Conservation (phyloP, 2,113 vertebrate genomes). For the Sander lucioperca region DNA sequence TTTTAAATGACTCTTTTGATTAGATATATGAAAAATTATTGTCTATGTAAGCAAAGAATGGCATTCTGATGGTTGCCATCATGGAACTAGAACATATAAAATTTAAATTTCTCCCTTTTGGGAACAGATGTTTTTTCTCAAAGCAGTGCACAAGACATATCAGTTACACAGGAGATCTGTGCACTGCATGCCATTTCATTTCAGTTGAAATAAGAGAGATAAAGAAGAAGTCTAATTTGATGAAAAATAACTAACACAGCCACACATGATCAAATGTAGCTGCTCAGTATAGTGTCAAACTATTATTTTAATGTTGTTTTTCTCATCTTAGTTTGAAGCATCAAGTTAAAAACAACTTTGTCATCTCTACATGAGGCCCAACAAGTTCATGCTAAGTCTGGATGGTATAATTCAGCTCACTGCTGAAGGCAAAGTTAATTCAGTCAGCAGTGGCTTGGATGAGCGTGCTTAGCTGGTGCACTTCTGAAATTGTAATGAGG, state of each 20-base stretch:
- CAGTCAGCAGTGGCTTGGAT: slow-evolving; percentile 52
- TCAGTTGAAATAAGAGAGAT: background rate
- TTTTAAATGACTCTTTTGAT: too few relatives aligned
- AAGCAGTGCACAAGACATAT: too few relatives aligned
- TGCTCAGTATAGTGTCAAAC: background rate
- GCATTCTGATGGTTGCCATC: too few relatives aligned
- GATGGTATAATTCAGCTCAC: slow-evolving; percentile 48
- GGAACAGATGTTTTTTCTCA: too few relatives aligned
- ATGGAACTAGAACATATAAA: too few relatives aligned
- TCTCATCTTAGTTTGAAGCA: slow-evolving; percentile 1
- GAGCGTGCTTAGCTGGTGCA: slow-evolving; percentile 51
- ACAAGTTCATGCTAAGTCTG: slow-evolving; percentile 20
- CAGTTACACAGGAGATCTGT: too few relatives aligned
- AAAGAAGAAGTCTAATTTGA: background rate
- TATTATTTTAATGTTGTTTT: background rate
- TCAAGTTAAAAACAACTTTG: slow-evolving; percentile 38
- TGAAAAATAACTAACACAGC: background rate
- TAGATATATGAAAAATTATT: too few relatives aligned
- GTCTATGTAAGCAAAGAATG: too few relatives aligned
- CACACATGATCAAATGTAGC: background rate
- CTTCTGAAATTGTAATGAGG: slow-evolving; percentile 71
- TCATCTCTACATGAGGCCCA: slow-evolving; percentile 16
- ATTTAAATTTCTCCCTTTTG: too few relatives aligned
- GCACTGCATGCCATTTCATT: too few relatives aligned
- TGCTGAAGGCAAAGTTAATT: slow-evolving; percentile 67